Evolutionary conservation across 2,888 invertebrate species (phyloP), one percentile per base, ranked within the genome.

Genomic region (Pollenia amentaria): DNA sequence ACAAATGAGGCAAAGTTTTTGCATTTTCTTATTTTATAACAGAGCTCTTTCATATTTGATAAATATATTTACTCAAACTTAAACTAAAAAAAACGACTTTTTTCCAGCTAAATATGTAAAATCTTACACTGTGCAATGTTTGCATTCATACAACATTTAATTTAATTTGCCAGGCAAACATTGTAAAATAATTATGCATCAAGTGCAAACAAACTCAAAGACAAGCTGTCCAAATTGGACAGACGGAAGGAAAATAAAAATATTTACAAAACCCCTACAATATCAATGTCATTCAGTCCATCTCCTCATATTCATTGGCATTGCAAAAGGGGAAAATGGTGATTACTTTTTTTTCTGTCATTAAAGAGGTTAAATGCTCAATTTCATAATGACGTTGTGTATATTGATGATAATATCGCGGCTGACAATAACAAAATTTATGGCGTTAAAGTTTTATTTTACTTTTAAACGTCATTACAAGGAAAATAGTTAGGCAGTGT

Each of bases 121-220:
- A n/a, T n/a, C n/a, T n/a, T n/a, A n/a, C n/a, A n/a, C n/a, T n/a
- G n/a, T n/a, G n/a, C 11, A 53, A 70, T 48, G 60, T 75, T 78
- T 51, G 70, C n/a, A 21, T 85, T 70, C n/a, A 72, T 78, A 11
- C 40, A 76, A 67, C 40, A 77, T 87, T 82, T 78, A 78, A 82
- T 87, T 75, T 75, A 87, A 75, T 87, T 87, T 84, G 55, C 55
- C 40, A 55, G 40, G 72, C 69, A 78, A 87, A 75, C 46, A 73
- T 72, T 87, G 51, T 48, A 3, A 57, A 82, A 65, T 48, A n/a
- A 38, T 65, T 77, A 29, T 51, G 53, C 60, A 53, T 80, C 60
- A 67, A 65, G 48, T 44, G 65, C 29, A 73, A 75, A 79, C 11
- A 64, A 55, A 64, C 14, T 10, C 42, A 57, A 46, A 48, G 44